Conservation (phyloP, 1,140 invertebrate species). For the Eubasilissa regina region DNA sequence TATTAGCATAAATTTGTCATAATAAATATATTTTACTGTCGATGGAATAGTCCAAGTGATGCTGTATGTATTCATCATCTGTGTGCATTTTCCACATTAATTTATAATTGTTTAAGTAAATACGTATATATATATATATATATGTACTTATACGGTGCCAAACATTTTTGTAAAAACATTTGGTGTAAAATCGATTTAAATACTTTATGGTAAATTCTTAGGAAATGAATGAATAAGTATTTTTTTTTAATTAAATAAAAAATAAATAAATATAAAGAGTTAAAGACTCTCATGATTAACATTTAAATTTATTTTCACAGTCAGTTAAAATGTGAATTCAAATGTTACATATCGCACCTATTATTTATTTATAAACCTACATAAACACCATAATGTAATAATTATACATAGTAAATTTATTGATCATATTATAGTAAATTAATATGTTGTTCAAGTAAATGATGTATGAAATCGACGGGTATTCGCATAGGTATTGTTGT, state of each 20-base stretch:
- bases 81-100: background rate
- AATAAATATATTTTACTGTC: conserved; percentile 13
- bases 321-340: conserved; percentile 35
- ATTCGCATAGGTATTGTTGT: conserved; percentile 54
- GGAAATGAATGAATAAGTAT: conserved; percentile 9
- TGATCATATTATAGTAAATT: conserved; percentile 10
- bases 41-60: background rate
- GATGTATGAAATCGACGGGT: conserved; percentile 52
- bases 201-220: background rate
- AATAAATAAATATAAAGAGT: background rate
- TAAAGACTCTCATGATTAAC: background rate
- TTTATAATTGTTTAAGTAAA: background rate
- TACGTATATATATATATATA: background rate
- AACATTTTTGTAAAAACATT: conserved; percentile 11
- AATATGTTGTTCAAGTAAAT: conserved; percentile 39
- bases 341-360: conserved; percentile 39
- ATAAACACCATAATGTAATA: conserved; percentile 32
- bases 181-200: conserved; percentile 5
- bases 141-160: conserved; percentile 8
- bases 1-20: conserved; percentile 22
- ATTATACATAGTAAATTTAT: conserved; percentile 28
- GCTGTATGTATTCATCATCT: background rate
- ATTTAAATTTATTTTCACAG: background rate
- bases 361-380: background rate
- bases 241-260: background rate